These are phyloP conservation scores for Mesocentrotus franciscanus DNA, from an alignment of 53 echinoderm and acorn worm species.

Conservation along the genomic window DNA sequence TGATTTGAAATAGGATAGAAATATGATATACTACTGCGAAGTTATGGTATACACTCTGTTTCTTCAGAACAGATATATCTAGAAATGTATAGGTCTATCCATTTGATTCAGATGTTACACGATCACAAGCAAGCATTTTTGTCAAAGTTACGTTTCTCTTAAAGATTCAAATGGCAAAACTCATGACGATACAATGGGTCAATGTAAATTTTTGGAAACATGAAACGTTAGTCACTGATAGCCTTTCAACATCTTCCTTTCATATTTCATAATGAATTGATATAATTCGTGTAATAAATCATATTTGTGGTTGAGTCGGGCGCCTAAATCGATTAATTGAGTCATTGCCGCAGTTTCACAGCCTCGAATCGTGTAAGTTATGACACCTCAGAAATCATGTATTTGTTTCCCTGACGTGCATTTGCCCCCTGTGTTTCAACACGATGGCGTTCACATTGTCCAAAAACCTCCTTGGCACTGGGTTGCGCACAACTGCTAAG, in stretches of 20 bases:
- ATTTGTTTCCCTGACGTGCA: background rate
- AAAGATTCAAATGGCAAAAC: background rate
- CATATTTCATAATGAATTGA: background rate
- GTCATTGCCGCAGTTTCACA: background rate
- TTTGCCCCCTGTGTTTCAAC: background rate
- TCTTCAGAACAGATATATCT: too few species aligned
- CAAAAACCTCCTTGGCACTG: background rate
- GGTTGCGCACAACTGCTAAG: background rate
- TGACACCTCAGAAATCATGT: background rate
- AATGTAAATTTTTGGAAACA: background rate
- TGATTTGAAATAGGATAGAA: too few species aligned
- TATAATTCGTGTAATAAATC: background rate
- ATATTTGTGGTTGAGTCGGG: background rate
- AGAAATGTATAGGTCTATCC: too few species aligned
- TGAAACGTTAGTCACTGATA: background rate
- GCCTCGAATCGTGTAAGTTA: background rate
- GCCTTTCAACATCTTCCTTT: background rate
- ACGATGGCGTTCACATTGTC: background rate
- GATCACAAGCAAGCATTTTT: too few species aligned
- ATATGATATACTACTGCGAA: too few species aligned
- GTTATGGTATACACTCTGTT: too few species aligned
- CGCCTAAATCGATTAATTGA: conserved; percentile 23
- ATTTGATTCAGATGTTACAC: too few species aligned
- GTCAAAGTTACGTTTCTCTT: background rate
- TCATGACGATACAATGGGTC: background rate